Base-by-base conservation (phyloP, 23 tunicate genomes). In the Styela plicata region DNA sequence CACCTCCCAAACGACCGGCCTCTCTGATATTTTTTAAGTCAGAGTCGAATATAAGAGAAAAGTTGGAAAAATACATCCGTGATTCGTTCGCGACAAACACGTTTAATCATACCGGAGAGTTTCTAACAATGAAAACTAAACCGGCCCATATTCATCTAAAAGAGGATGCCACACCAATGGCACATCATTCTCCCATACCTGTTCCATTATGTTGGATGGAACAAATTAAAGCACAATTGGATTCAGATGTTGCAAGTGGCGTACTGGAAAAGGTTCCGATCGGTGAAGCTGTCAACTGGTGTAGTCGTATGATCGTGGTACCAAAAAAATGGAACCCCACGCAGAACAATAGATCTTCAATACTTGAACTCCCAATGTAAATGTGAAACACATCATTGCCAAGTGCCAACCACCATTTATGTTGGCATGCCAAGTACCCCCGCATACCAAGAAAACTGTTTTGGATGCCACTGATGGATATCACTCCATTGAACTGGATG, bases 391-490 rank as follows among this genome's bases (percentile, higher is more conserved):
- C 68, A 73, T 34, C 74, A 34, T 20, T 57, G 57, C 57, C 68
- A 23, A 34, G 2, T 57, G 57, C 57, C 68, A 23, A 53, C 84
- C 19, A 21, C 62, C 28, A 32, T 83, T 81, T 52, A n/a, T 69
- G 44, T 69, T 73, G 24, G 68, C 80, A 21, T 64, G 69, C 27
- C 79, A 78, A 23, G 24, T 83, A 2, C 86, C 80, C 2, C 36
- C 44, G 36, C 34, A 57, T 21, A 83, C 86, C 30, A 69, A 25
- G 79, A 83, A 70, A 73, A 71, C 80, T 24, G 79, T 73, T 17
- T 69, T 31, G 13, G 80, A 83, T 53, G 80, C 69, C 2, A 35
- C 44, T 73, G 71, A 84, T 63, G 87, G 87, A 33, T 84, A 84
- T 21, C 82, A 76, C 32, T 33, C 73, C 30, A 81, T 84, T 63